These are phyloP conservation scores for Nasonia longicornis DNA, from an alignment of 1,140 invertebrate genomes.

Conservation along the genomic window DNA sequence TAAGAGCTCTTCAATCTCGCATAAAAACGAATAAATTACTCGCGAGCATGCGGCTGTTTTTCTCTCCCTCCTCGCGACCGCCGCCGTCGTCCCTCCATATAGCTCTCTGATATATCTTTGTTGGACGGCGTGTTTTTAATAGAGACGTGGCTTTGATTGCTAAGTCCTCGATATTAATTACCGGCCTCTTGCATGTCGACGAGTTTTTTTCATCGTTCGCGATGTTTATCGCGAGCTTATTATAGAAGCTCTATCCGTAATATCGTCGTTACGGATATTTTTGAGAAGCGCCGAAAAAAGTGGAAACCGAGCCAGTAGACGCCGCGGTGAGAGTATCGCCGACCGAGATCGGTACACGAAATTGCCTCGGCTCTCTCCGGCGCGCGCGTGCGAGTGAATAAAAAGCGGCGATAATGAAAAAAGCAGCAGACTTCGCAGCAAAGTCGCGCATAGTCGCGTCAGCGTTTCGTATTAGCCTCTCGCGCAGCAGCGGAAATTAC, in stretches of 20 bases:
- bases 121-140: constrained; percentile 7
- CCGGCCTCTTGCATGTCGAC: background rate
- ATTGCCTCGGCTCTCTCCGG: constrained; percentile 11
- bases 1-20: constrained; percentile 30
- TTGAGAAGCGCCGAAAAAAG: background rate
- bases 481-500: constrained; percentile 59
- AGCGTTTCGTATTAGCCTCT: constrained; percentile 34
- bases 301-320: background rate
- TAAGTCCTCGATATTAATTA: background rate
- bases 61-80: background rate
- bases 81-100: background rate
- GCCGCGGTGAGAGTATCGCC: background rate
- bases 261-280: too few species aligned
- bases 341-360: constrained; percentile 9
- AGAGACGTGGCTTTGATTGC: background rate
- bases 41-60: background rate
- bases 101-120: background rate
- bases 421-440: background rate
- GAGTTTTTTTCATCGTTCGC: background rate
- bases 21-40: constrained; percentile 19
- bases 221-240: too few species aligned
- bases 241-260: too few species aligned
- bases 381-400: constrained; percentile 26
- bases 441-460: background rate
- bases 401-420: constrained; percentile 40